Evolutionary conservation across 2,113 vertebrate genomes (phyloP), one percentile per base, ranked within the genome.

Genomic region (Uria lomvia): DNA sequence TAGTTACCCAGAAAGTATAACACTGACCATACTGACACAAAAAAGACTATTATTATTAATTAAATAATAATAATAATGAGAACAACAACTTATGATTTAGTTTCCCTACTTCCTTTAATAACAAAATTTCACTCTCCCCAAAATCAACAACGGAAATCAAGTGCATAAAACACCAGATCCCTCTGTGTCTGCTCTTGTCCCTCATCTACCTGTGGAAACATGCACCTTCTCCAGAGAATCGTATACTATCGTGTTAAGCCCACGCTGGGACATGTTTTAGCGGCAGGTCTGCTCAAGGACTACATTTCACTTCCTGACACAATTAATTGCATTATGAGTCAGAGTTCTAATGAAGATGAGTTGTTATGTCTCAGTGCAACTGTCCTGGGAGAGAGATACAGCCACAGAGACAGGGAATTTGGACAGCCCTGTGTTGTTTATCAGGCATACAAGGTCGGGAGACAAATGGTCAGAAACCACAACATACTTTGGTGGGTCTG

Each of bases 291-390:
- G 79, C 40, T 93, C 70, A 74, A 97, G 95, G 89, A 95, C 89
- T 82, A 65, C 79, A 59, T 95, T 97, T 97, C 94, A 95, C 94
- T 96, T 97, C 91, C 94, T 95, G 80, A 97, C 82, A 95, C 75
- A 97, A 96, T 96, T 98, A 98, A 98, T 94, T 98, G 92, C 92
- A 92, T 94, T 97, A 86, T 97, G 95, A 98, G 95, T 97, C 97
- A 97, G 76, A 97, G 90, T 91, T 68, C 30, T 97, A 98, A 97
- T 97, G 94, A 98, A 97, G 94, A 98, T 86, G 80, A 97, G 96
- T 97, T 97, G 90, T 92, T 93, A 66, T 94, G 71, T 97, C 93
- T 96, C 81, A 60, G 23, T 65, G 38, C 62, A 96, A 87, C 55
- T 93, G 38, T 91, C 86, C 68, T 87, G 92, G 88, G 92, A 97